Evolutionary conservation across 2,888 invertebrate species (phyloP).

Genomic region (Drosophila putrida): DNA sequence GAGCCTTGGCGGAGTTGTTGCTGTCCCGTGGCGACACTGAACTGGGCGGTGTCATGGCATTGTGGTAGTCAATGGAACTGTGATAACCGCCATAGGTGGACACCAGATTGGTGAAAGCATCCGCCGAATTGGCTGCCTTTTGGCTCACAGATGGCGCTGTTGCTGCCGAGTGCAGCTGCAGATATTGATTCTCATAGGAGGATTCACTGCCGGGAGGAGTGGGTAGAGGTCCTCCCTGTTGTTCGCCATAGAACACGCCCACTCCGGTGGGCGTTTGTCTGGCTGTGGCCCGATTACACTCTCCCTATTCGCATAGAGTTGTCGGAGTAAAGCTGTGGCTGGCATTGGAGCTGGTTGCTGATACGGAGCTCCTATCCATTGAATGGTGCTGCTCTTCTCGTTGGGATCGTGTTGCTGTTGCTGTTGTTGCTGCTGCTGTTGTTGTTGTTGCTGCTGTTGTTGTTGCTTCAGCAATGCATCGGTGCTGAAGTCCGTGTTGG

Average conservation of each 20-base stretch:
- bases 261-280: conserved; percentile 83
- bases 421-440: conserved; percentile 92
- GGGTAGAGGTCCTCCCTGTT: conserved; percentile 90
- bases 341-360: conserved; percentile 89
- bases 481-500: conserved; percentile 94
- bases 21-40: conserved; percentile 97
- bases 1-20: conserved; percentile 86
- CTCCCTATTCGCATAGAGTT: conserved; percentile 96
- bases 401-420: conserved; percentile 87
- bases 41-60: conserved; percentile 98
- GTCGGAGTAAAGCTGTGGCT: conserved; percentile 94
- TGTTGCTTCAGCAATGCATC: conserved; percentile 91
- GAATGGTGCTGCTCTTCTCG: conserved; percentile 90
- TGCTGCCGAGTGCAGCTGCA: conserved; percentile 85
- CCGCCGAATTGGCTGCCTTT: conserved; percentile 85
- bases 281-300: conserved; percentile 96
- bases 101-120: conserved; percentile 88
- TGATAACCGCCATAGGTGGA: conserved; percentile 88
- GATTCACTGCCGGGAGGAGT: conserved; percentile 96
- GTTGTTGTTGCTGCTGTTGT: conserved; percentile 87
- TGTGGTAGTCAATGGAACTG: conserved; percentile 92
- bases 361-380: conserved; percentile 95
- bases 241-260: conserved; percentile 84
- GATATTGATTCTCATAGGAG: conserved; percentile 88
- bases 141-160: conserved; percentile 78